phyloP scores from a whole-genome alignment of 37 sponge, comb jelly and placozoan genomes.

The Beroe forskalii region DNA sequence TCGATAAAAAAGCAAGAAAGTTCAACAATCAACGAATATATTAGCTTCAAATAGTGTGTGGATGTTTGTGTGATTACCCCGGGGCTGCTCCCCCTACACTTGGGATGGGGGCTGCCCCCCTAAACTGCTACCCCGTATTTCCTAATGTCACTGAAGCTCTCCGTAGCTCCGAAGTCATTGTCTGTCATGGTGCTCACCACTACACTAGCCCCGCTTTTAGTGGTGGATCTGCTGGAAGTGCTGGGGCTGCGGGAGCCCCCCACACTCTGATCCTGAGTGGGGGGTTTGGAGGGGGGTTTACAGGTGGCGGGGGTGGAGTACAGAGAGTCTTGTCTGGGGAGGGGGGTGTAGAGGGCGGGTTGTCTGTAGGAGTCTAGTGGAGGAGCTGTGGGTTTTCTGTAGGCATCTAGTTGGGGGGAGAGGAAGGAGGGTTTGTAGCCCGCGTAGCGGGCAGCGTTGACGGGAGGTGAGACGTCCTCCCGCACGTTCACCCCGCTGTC shows the following conservation, averaged over 20 bases:
- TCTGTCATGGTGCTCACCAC: neutral
- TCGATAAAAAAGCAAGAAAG: no score
- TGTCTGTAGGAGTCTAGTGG: neutral
- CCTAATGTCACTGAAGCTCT: neutral
- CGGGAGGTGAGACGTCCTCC: neutral
- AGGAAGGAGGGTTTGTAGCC: neutral
- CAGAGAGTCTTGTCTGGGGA: neutral
- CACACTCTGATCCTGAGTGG: neutral
- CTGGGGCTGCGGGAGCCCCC: neutral
- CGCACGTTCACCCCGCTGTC: constrained; percentile 44
- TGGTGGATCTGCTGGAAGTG: neutral
- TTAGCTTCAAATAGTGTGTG: no score
- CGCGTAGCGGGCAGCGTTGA: constrained; percentile 26
- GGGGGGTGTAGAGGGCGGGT: neutral
- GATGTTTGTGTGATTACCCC: no score
- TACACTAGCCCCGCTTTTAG: constrained; percentile 24
- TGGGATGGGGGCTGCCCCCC: no score
- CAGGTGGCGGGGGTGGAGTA: neutral
- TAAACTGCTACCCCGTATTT: constrained; percentile 52
- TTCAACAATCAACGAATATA: no score
- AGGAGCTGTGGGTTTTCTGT: constrained; percentile 43
- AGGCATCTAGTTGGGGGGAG: neutral
- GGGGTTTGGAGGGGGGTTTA: neutral
- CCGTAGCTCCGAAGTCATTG: neutral
- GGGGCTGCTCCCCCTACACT: no score